Evolutionary conservation across 2,888 invertebrate genomes (phyloP).

Genomic region (Myopa tessellatipennis): DNA sequence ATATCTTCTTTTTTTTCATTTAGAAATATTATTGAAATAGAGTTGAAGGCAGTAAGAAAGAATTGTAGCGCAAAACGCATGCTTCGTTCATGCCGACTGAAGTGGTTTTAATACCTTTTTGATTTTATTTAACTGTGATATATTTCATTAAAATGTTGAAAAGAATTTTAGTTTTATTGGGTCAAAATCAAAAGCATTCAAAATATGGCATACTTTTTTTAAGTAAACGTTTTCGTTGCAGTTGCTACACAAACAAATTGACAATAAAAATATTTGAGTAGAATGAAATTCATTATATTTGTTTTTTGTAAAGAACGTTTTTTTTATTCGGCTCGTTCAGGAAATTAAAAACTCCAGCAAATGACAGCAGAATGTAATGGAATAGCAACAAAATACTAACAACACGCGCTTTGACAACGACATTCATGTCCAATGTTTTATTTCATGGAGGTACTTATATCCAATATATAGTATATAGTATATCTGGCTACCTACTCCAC

Average conservation of each 20-base stretch:
- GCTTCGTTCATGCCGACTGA: too few species aligned
- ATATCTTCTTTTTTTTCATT: too few species aligned
- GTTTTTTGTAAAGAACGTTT: background rate
- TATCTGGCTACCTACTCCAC: too few species aligned
- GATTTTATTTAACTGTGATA: too few species aligned
- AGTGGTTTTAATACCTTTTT: too few species aligned
- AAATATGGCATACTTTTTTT: background rate
- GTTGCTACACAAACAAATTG: background rate
- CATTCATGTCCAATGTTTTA: background rate
- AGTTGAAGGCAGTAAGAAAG: too few species aligned
- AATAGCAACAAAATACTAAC: constrained; percentile 1
- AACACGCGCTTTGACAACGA: background rate
- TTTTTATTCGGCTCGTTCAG: background rate
- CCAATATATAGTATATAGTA: background rate
- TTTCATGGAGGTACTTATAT: background rate
- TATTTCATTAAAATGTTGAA: too few species aligned
- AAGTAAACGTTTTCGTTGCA: background rate
- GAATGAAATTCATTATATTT: background rate
- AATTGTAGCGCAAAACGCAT: too few species aligned
- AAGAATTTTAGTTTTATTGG: too few species aligned
- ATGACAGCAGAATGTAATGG: constrained; percentile 13
- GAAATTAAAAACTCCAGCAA: constrained; percentile 2
- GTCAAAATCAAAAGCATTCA: too few species aligned
- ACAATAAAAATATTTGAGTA: background rate
- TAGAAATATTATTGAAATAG: too few species aligned